phyloP scores from a whole-genome alignment of 2,797 vertebrate species.

The Brachyrhaphis roseni region DNA sequence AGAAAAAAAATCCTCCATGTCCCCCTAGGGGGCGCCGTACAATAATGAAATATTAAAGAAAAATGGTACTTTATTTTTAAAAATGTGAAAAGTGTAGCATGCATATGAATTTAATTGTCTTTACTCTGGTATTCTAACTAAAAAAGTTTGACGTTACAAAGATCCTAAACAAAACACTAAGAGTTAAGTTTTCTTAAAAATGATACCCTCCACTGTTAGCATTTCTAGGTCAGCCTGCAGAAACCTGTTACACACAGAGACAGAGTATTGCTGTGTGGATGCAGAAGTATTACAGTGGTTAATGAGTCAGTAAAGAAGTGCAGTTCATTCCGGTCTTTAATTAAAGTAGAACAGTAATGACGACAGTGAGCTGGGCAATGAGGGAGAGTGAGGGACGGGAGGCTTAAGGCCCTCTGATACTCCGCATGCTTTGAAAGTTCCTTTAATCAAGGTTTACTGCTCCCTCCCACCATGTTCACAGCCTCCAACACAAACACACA shows the following conservation, averaged over 20 bases:
- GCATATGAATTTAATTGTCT: background rate
- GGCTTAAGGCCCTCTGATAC: conserved; percentile 60
- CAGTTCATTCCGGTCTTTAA: conserved; percentile 72
- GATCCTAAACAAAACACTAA: background rate
- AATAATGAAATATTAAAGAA: background rate
- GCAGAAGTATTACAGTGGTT: conserved; percentile 11
- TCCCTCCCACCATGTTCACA: background rate
- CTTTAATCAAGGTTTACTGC: conserved; percentile 71
- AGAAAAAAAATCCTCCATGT: no score
- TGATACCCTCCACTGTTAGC: background rate
- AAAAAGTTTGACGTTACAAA: background rate
- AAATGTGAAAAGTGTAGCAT: background rate
- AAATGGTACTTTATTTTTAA: background rate
- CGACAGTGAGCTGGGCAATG: conserved; percentile 33
- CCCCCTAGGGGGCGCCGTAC: no score
- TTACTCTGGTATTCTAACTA: background rate
- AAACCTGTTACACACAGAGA: background rate
- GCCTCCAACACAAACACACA: background rate
- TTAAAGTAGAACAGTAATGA: conserved; percentile 58
- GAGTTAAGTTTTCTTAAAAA: background rate
- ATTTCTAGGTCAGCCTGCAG: background rate
- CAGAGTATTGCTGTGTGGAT: background rate
- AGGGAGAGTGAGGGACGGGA: conserved; percentile 52
- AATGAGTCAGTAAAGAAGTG: conserved; percentile 51
- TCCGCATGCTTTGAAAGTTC: conserved; percentile 60